A percentile compares a stretch with the other conserved stretches of the same genome.
Conservation (phyloP, 2,113 vertebrate species). For the Psammodynastes pulverulentus region DNA sequence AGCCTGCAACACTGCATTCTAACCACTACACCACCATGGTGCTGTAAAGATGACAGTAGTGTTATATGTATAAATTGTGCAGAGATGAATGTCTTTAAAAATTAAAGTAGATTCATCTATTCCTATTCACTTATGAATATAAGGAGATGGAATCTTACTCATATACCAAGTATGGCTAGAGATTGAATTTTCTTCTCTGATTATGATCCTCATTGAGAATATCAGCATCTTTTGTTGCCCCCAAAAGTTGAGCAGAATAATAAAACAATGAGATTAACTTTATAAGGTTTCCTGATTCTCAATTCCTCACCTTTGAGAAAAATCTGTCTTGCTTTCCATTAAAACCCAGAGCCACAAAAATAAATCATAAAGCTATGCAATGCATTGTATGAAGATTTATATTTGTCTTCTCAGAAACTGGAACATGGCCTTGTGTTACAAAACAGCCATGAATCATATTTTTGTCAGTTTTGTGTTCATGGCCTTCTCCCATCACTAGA, state of each 20-base stretch:
- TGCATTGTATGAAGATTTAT: constrained; percentile 49
- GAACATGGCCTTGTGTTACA: constrained; percentile 40
- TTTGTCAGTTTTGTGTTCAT: constrained; percentile 13
- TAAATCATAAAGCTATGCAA: constrained; percentile 41
- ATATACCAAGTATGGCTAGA: background rate
- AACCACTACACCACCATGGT: background rate
- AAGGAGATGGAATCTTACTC: background rate
- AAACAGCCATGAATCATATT: constrained; percentile 51
- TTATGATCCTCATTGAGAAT: background rate
- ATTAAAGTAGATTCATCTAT: background rate
- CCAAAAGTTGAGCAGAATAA: background rate
- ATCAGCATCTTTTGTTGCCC: background rate
- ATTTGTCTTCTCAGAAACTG: constrained; percentile 28
- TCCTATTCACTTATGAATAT: background rate
- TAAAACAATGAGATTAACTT: background rate
- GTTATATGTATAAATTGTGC: background rate
- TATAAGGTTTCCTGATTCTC: constrained; percentile 4
- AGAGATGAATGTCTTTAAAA: background rate
- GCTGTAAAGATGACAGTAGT: background rate
- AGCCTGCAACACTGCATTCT: background rate
- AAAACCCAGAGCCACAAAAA: constrained; percentile 39
- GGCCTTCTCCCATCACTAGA: constrained; percentile 29
- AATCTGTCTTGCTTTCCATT: constrained; percentile 26
- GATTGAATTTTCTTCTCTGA: background rate
- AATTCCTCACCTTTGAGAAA: constrained; percentile 4